Evolutionary conservation across 2,113 vertebrate species (phyloP).

Genomic region (Mustela nigripes): DNA sequence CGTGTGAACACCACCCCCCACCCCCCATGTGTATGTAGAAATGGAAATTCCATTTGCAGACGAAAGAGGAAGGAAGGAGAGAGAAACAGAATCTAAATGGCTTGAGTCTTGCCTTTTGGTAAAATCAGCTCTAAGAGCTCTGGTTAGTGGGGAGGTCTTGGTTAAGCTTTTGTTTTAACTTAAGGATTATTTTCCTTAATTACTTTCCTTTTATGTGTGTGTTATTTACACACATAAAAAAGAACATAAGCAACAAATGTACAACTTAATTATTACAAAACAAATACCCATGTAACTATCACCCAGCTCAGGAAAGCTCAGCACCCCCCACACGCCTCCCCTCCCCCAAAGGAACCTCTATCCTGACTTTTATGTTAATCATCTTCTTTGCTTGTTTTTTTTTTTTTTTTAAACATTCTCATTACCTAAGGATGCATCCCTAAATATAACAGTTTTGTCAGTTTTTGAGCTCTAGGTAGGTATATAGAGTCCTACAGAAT

Average conservation of each 20-base stretch:
- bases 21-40: background rate
- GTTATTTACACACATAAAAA: background rate
- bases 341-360: background rate
- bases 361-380: background rate
- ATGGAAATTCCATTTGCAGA: conserved; percentile 62
- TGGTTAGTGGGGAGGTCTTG: background rate
- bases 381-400: background rate
- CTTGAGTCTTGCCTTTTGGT: background rate
- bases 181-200: background rate
- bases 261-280: background rate
- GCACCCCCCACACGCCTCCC: too few species aligned
- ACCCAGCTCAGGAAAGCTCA: background rate
- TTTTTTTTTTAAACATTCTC: background rate
- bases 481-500: background rate
- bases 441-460: background rate
- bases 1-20: background rate
- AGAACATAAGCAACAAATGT: background rate
- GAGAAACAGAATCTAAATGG: background rate
- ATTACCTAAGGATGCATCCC: background rate
- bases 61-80: conserved; percentile 61
- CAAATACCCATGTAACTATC: background rate
- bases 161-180: conserved; percentile 22
- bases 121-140: conserved; percentile 5
- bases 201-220: too few species aligned
- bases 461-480: background rate